Base-by-base conservation (phyloP, 2,888 invertebrate genomes). In the Rhogogaster chlorosoma region DNA sequence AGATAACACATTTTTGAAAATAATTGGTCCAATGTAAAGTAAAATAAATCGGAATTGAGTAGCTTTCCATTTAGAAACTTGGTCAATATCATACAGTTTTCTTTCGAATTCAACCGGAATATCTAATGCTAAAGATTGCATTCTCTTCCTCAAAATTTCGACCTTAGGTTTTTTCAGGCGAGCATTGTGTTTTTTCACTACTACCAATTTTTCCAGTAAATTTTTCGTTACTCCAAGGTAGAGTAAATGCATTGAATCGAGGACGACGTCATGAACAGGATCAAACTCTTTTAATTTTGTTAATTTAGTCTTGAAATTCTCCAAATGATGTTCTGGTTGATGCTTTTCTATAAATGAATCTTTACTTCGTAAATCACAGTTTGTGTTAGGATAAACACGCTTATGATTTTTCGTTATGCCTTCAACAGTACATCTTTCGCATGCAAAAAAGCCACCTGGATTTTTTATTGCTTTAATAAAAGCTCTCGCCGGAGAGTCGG, bases 11-110 rank as follows among this genome's bases (percentile, higher is more conserved):
- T 45, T 15, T 84, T 87, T 87, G 9, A 89, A 84, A 38, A 89
- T 77, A 57, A 89, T 78, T 5, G 89, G 88, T 15, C 90, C 90
- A 71, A 86, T 83, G 64, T 90, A 90, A 29, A 89, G 53, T 18
- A 89, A 57, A 57, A 90, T 86, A 10, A 87, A 87, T 9, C 88
- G 84, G 71, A 87, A 87, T 85, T 89, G 86, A 7, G 88, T 89
- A 0, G 89, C 88, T 86, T 89, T 89, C 87, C 88, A 90, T 12
- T 84, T 85, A 10, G 57, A 53, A 10, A 88, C 38, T 18, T 85
- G 45, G 10, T 86, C 38, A 3, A 88, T 36, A 9, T 71, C 70
- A 42, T 86, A 71, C 0, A 88, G 84, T 86, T 88, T 89, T 67
- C 89, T 84, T 38, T 84, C 84, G 85, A 90, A 90, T 83, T 90